Base-by-base conservation (phyloP, 2,888 invertebrate genomes). In the Mycalesis mineus region DNA sequence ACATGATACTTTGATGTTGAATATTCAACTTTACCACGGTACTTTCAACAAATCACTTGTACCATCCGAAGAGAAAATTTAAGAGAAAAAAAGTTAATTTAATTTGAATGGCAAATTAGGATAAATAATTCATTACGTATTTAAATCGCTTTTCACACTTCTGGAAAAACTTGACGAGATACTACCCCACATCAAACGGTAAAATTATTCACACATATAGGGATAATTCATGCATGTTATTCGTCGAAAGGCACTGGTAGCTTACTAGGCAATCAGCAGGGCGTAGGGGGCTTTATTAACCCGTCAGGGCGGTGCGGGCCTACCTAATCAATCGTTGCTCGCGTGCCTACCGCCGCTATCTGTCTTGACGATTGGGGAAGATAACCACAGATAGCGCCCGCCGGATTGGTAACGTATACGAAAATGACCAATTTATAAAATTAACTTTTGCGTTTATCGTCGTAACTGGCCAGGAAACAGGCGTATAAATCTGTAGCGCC, bases 261-360 rank as follows among this genome's bases (percentile, higher is more conserved):
- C 78, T 84, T 82, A 83, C 80, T 76, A 80, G 82, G 84, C 85
- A 86, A 88, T 88, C 84, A 83, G 83, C 76, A 76, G 74, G 74
- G 75, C 78, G 73, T 74, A 71, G 71, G 72, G 80, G 80, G 82
- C 82, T 86, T 82, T 87, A 88, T 88, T 88, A 88, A 84, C 85
- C 84, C 86, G 86, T 82, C 85, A 84, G 82, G 79, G 77, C 74
- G 79, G 77, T 84, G 81, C 82, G 84, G 87, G 84, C 75, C 71
- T 69, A 75, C 74, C 85, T 88, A 88, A 89, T 89, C 89, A 89
- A 88, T 89, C 89, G 88, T 71, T 73, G 86, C 77, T 88, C 80
- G 89, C 84, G 88, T 88, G 89, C 82, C 82, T 79, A 84, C 84
- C 85, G 69, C n/a, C 80, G 77, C 88, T 88, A 88, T 89, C 88